Percentiles rank a stretch among this genome's conserved stretches.
Evolutionary conservation across 2,797 vertebrate species (phyloP).

Genomic region (Anisognathus igniventris): DNA sequence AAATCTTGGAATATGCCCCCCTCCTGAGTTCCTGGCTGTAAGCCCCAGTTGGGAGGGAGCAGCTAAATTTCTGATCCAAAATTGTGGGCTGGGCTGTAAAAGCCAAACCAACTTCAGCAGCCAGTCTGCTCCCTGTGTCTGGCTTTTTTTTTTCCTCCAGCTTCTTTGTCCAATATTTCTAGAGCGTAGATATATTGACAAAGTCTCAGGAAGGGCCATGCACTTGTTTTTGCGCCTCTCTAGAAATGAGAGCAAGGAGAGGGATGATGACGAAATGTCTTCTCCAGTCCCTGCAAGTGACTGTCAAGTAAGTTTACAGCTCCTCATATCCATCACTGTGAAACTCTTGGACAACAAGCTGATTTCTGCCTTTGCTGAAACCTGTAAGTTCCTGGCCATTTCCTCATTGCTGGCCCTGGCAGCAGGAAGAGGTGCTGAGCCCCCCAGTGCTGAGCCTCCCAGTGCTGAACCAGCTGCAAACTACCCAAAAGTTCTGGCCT

Average conservation of each 20-base stretch:
- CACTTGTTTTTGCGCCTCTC: background rate
- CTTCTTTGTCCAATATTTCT: background rate
- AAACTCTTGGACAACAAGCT: background rate
- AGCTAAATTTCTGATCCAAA: background rate
- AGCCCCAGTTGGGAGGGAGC: background rate
- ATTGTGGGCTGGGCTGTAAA: background rate
- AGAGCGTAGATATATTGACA: background rate
- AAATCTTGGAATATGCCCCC: background rate
- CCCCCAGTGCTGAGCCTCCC: background rate
- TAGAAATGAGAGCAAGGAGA: background rate
- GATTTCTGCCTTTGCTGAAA: background rate
- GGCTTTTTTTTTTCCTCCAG: background rate
- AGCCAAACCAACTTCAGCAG: background rate
- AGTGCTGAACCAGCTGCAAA: background rate
- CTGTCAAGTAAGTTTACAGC: background rate
- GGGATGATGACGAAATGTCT: background rate
- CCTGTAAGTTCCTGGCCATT: background rate
- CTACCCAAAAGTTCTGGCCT: background rate
- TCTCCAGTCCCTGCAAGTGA: background rate
- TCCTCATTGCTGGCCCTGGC: background rate
- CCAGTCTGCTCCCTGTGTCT: background rate
- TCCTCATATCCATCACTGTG: background rate
- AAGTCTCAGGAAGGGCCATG: background rate
- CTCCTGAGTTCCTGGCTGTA: background rate
- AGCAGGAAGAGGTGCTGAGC: background rate